phyloP scores from a whole-genome alignment of 2,888 invertebrate species.

The Eristalinus aeneus region DNA sequence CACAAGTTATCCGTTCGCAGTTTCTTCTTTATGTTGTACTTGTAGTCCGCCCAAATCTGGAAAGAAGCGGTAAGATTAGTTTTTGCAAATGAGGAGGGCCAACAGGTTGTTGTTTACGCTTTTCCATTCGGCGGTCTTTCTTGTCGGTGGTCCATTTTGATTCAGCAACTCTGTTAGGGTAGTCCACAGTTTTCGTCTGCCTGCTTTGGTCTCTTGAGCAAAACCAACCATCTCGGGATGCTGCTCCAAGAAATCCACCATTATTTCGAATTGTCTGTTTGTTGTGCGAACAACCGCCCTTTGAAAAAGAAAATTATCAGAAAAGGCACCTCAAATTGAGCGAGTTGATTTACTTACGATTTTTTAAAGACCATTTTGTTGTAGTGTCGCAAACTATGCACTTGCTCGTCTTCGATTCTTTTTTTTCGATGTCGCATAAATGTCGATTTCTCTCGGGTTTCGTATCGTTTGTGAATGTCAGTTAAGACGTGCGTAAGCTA shows the following conservation, averaged over 20 bases:
- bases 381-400: not conserved
- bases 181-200: slow-evolving; percentile 1
- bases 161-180: not conserved
- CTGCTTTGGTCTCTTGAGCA: not conserved
- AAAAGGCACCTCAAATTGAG: not conserved
- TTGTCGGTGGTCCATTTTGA: not conserved
- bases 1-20: not conserved
- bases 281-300: slow-evolving; percentile 11
- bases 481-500: not conserved
- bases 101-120: slow-evolving; percentile 7
- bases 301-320: not conserved
- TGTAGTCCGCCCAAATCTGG: slow-evolving; percentile 28
- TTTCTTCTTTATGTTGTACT: slow-evolving; percentile 19
- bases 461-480: not conserved
- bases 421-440: not conserved
- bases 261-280: slow-evolving; percentile 7
- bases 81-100: too few relatives aligned
- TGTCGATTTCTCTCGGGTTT: not conserved
- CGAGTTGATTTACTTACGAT: not conserved
- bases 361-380: not conserved
- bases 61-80: not conserved
- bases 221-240: not conserved
- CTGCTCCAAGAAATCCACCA: not conserved
- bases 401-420: not conserved
- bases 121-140: not conserved